Base-by-base conservation (phyloP, 2,888 invertebrate species). In the Ochropacha duplaris region DNA sequence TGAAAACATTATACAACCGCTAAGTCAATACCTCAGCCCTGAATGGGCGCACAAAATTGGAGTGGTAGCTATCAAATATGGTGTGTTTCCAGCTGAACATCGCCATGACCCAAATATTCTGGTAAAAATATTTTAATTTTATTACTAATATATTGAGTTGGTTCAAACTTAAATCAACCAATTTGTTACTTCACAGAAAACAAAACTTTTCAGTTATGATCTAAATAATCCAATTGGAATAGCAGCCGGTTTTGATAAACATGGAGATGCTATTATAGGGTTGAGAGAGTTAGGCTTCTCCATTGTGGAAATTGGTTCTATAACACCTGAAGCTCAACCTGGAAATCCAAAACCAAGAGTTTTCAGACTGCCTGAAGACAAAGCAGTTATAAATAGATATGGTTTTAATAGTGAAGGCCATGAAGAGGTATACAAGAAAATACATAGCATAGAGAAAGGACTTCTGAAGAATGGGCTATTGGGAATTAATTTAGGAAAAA, bases 191-290 rank as follows among this genome's bases (percentile, higher is more conserved):
- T 59, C 55, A 49, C 84, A 97, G 97, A 94, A 94, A 80, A 95
- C 96, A 0, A 94, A 90, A 56, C 91, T 98, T 52, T 96, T 97
- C 83, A 95, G 95, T 22, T 92, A 95, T 62, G 84, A 95, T 14
- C 94, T 99, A 62, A 92, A 94, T 57, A 99, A 98, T 91, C 99
- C 99, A 0, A 88, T 99, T 71, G 99, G 99, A n/a, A 95, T 99
- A 77, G 99, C 99, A 26, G 99, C 99, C 58, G 99, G 99, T 6
- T 99, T 99, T 90, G 99, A 99, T 86, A 99, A 99, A 87, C 96
- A 99, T 88, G 99, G 96, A 6, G 98, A 99, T 92, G 98, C 97
- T 22, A 93, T 99, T 1, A 86, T 95, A 72, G 97, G 98, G 0
- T 88, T 99, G 44, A 93, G 95, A 62, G 95, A 95, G 74, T 90